phyloP scores from a whole-genome alignment of 2,113 vertebrate species.

The Seriola aureovittata region DNA sequence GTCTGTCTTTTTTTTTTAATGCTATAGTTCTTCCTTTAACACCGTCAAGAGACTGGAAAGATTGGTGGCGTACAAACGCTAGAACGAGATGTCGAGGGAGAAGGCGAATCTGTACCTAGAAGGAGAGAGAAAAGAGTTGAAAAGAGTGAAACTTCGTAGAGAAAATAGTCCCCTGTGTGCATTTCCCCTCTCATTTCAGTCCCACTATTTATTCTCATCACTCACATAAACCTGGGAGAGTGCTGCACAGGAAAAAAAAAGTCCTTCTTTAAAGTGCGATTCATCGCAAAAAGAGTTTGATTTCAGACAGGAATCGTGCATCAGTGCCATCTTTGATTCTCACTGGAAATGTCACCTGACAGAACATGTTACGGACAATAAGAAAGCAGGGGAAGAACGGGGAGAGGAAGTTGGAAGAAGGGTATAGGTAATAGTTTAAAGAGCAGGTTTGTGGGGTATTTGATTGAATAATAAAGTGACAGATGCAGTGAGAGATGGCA shows the following conservation, averaged over 20 bases:
- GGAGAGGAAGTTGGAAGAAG: conserved; percentile 11
- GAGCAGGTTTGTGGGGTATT: conserved; percentile 5
- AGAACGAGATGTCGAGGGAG: conserved; percentile 20
- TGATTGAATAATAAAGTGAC: conserved; percentile 28
- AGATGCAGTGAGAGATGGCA: conserved; percentile 4
- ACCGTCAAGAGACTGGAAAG: conserved; percentile 3
- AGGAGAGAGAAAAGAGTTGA: conserved; percentile 5
- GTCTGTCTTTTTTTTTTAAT: conserved; percentile 10
- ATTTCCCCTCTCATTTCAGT: conserved; percentile 30
- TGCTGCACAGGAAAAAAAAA: neutral
- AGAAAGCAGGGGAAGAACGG: neutral
- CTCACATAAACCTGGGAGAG: conserved; percentile 33
- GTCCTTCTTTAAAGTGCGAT: conserved; percentile 38
- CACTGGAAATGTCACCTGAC: conserved; percentile 46
- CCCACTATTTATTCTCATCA: conserved; percentile 52
- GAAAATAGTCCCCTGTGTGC: conserved; percentile 42
- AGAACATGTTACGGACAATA: conserved; percentile 23
- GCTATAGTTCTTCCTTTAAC: neutral
- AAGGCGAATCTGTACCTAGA: conserved; percentile 10
- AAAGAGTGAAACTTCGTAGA: conserved; percentile 43
- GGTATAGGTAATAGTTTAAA: conserved; percentile 20
- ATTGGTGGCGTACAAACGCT: conserved; percentile 33
- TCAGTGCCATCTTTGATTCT: conserved; percentile 16
- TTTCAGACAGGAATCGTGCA: conserved; percentile 35
- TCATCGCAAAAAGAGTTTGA: conserved; percentile 33